Percentiles rank a stretch among this genome's conserved stretches.
Conservation (phyloP, 1,140 invertebrate species). For the Epicauta chinensis region DNA sequence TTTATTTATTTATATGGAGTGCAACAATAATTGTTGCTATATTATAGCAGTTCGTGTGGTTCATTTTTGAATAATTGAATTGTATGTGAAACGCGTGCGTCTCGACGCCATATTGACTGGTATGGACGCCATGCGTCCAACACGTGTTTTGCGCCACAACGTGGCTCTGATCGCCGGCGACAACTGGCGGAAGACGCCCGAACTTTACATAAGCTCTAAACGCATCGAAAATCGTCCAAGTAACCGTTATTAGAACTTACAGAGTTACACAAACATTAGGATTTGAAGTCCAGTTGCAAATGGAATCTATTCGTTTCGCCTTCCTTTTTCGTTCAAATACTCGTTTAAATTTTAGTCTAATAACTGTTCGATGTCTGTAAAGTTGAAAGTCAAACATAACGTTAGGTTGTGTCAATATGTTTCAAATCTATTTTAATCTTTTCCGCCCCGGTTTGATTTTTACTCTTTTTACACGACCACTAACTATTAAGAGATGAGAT, state of each 20-base stretch:
- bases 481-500: background rate
- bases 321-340: no score
- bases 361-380: background rate
- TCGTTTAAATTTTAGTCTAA: no score
- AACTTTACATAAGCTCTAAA: background rate
- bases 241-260: no score
- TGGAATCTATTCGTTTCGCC: no score
- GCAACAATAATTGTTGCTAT: no score
- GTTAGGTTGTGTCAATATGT: background rate
- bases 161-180: constrained; percentile 5
- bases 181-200: background rate
- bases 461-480: background rate
- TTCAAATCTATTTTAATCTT: background rate
- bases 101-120: constrained; percentile 7
- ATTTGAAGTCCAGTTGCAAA: no score
- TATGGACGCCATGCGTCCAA: constrained; percentile 10
- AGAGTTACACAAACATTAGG: no score
- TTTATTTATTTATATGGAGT: no score
- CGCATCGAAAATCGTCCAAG: background rate
- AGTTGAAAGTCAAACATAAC: background rate
- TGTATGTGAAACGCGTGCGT: constrained; percentile 2
- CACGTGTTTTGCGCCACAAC: constrained; percentile 5
- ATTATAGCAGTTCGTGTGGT: no score
- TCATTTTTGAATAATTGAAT: background rate
- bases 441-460: background rate